A percentile compares a stretch with the other conserved stretches of the same genome.
Evolutionary conservation across 2,113 vertebrate genomes (phyloP).

Genomic region (Serilophus lunatus): DNA sequence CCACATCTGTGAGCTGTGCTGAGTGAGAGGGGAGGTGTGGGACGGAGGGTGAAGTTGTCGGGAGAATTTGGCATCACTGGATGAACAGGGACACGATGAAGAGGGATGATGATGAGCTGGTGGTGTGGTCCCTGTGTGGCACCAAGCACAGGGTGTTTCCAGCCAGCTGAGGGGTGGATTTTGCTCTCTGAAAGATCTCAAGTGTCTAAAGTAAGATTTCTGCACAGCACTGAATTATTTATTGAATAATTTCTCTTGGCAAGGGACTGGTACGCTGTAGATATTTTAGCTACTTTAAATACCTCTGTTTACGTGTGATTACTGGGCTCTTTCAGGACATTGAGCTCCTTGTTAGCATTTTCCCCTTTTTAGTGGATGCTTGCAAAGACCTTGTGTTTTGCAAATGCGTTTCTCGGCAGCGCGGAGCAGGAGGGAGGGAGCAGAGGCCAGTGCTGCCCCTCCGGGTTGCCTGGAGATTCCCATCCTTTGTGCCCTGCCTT

Average conservation of each 20-base stretch:
- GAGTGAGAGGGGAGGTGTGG: not conserved
- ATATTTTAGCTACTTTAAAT: slow-evolving; percentile 38
- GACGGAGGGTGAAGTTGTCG: not conserved
- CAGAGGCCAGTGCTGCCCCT: not conserved
- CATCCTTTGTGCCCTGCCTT: not conserved
- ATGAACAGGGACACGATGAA: fast-evolving
- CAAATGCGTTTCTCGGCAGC: not conserved
- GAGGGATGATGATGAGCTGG: not conserved
- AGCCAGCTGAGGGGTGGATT: not conserved
- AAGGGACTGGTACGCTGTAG: not conserved
- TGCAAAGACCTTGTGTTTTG: not conserved
- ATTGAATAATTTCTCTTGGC: slow-evolving; percentile 2
- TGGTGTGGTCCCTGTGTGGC: fast-evolving
- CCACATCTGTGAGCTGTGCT: not conserved
- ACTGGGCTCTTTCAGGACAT: not conserved
- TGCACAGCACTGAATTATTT: not conserved
- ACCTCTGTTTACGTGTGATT: not conserved
- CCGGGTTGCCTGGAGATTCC: not conserved
- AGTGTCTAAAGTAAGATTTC: not conserved
- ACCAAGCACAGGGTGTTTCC: fast-evolving
- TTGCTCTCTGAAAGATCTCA: not conserved
- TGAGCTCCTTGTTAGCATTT: slow-evolving; percentile 11
- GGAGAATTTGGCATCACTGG: not conserved
- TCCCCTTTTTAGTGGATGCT: not conserved
- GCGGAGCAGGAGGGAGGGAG: not conserved